Evolutionary conservation across 2,113 vertebrate species (phyloP), one percentile per base, ranked within the genome.

Genomic region (Pterocles orientalis): DNA sequence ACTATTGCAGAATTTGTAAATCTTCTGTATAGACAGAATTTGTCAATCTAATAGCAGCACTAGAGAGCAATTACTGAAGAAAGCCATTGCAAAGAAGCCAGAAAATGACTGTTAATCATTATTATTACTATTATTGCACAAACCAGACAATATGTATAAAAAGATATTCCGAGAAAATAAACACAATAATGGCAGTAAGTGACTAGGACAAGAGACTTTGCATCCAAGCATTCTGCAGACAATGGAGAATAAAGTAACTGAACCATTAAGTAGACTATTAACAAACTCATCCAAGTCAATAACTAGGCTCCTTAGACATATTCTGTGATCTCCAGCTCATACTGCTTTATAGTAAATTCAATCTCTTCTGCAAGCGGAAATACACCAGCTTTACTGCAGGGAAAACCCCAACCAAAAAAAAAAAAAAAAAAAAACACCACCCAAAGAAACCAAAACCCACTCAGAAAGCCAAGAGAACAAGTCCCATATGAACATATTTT

Each of bases 271-370:
- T 0, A 73, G 66, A 81, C 83, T 92, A 92, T 76, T 94, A 89
- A 94, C 89, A 94, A 95, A 95, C 65, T 91, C 70, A 65, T 69
- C 84, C 86, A 89, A 95, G 87, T 85, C 89, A 96, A 72, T 91
- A 96, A 94, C 89, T 94, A 94, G 94, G 89, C 73, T 95, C 43
- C 70, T 86, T 82, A 92, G 65, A 73, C 80, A 88, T 88, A 54
- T 79, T 88, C 70, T 92, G 31, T 33, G n/a, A 76, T 71, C 61
- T 92, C n/a, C 73, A 90, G 50, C 92, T 94, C 48, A 41, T 61
- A 87, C 6, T 72, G 48, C 73, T 94, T 91, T 87, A 86, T 72
- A 82, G 66, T 50, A 92, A 94, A 89, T 34, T n/a, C 61, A 57
- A 34, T 65, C 66, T 86, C 24, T 80, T 53, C 80, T 47, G n/a